A percentile compares a stretch with the other conserved stretches of the same genome.
Conservation (phyloP, 2,888 invertebrate species). For the Gymnoscelis rufifasciata region DNA sequence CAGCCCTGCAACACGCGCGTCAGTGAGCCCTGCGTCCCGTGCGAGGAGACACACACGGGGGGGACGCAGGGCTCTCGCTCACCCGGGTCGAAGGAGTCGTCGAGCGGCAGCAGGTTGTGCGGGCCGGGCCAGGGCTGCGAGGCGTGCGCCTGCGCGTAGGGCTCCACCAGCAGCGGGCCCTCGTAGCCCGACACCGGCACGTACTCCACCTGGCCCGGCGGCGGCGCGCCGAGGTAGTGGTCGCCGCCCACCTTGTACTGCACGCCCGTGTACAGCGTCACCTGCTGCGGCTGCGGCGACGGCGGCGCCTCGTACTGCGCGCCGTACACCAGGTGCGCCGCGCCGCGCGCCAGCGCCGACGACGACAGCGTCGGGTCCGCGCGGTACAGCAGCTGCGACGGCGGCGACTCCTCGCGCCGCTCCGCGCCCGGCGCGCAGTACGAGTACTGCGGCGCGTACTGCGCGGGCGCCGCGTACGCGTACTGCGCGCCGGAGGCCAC, state of each 20-base stretch:
- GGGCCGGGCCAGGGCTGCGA: conserved; percentile 66
- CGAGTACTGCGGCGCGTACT: conserved; percentile 43
- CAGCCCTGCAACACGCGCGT: conserved; percentile 43
- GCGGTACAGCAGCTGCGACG: conserved; percentile 80
- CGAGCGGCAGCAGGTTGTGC: conserved; percentile 61
- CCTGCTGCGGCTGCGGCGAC: conserved; percentile 69
- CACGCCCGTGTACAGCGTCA: conserved; percentile 80
- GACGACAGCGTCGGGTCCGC: conserved; percentile 84
- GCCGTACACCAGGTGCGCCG: conserved; percentile 71
- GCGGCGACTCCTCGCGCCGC: conserved; percentile 71
- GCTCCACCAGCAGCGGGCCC: conserved; percentile 65
- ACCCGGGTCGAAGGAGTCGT: conserved; percentile 75
- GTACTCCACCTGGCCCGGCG: conserved; percentile 66
- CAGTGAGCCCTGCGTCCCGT: neutral
- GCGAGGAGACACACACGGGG: neutral
- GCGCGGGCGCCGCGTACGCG: conserved; percentile 43
- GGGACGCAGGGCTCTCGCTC: conserved; percentile 22
- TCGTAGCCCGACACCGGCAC: conserved; percentile 72
- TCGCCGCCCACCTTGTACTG: conserved; percentile 76
- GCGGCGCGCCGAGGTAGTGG: conserved; percentile 55
- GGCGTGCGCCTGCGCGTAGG: conserved; percentile 57
- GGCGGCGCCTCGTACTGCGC: conserved; percentile 69
- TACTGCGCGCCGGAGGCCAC: conserved; percentile 72
- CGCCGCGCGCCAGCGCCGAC: conserved; percentile 75
- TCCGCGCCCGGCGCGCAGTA: conserved; percentile 47